Percentiles rank a stretch among this genome's conserved stretches.
Evolutionary conservation across 2,888 invertebrate genomes (phyloP).

Genomic region (Cheilosia soror): DNA sequence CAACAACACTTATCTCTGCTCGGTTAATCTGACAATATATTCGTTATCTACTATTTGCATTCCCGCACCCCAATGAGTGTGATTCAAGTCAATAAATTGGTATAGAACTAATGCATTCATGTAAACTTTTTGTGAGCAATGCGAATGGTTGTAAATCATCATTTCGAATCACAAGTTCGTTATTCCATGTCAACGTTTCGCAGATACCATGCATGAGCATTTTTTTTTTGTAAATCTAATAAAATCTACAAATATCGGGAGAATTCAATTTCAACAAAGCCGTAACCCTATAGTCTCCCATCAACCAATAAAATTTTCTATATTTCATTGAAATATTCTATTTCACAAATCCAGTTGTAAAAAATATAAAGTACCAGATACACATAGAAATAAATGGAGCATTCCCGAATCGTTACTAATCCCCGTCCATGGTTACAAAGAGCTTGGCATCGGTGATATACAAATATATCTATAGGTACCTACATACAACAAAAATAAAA

Average conservation of each 20-base stretch:
- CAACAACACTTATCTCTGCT: no score
- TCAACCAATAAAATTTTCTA: constrained; percentile 46
- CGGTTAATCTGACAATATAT: no score
- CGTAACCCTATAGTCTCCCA: constrained; percentile 11
- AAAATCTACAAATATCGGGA: not conserved
- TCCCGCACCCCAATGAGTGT: no score
- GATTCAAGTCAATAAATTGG: not conserved
- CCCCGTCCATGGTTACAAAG: constrained; percentile 52
- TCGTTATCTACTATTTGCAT: no score
- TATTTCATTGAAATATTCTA: constrained; percentile 66
- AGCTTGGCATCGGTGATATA: constrained; percentile 17
- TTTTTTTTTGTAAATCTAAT: not conserved
- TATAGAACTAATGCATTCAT: not conserved
- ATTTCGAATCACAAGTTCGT: not conserved
- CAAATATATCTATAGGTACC: constrained; percentile 16
- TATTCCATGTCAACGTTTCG: not conserved
- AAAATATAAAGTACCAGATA: constrained; percentile 19
- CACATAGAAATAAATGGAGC: constrained; percentile 69
- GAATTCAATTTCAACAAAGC: constrained; percentile 41
- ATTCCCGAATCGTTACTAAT: constrained; percentile 70
- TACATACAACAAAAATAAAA: not conserved
- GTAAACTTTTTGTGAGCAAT: not conserved
- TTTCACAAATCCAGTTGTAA: constrained; percentile 55
- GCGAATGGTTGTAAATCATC: not conserved
- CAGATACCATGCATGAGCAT: not conserved